A percentile compares a stretch with the other conserved stretches of the same genome.
Evolutionary conservation across 2,797 vertebrate species (phyloP).

Genomic region (Sphenodon punctatus): DNA sequence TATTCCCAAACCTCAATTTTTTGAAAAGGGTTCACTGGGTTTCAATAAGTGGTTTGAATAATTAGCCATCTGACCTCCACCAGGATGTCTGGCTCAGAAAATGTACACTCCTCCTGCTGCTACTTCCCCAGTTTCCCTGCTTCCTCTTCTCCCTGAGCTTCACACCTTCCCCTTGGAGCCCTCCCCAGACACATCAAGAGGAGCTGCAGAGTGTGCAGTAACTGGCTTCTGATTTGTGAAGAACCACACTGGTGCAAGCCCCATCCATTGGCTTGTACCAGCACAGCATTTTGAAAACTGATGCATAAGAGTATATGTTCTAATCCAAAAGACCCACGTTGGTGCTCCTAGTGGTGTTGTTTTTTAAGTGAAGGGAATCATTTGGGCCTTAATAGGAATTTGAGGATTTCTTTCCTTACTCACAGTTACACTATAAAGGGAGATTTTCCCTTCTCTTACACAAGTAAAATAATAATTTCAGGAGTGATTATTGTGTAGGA

Average conservation of each 20-base stretch:
- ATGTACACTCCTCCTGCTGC: background rate
- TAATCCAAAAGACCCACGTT: background rate
- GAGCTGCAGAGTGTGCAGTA: background rate
- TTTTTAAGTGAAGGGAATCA: background rate
- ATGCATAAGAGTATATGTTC: background rate
- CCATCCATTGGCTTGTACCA: too few species aligned
- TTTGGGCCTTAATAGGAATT: background rate
- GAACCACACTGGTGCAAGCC: too few species aligned
- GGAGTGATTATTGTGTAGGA: background rate
- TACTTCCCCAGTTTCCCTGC: background rate
- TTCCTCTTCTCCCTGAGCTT: background rate
- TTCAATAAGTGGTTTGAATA: background rate
- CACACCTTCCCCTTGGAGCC: background rate
- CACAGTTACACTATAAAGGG: rapidly evolving
- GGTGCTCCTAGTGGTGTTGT: too few species aligned
- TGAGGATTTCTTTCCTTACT: background rate
- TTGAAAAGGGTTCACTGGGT: background rate
- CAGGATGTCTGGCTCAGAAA: background rate
- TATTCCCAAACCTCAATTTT: background rate
- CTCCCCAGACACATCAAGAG: background rate
- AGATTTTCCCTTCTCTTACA: background rate
- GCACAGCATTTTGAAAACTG: too few species aligned
- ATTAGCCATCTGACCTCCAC: background rate
- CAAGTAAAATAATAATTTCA: background rate
- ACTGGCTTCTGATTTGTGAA: too few species aligned